Evolutionary conservation across 2,113 vertebrate genomes (phyloP).

Genomic region (Macquaria australasica): DNA sequence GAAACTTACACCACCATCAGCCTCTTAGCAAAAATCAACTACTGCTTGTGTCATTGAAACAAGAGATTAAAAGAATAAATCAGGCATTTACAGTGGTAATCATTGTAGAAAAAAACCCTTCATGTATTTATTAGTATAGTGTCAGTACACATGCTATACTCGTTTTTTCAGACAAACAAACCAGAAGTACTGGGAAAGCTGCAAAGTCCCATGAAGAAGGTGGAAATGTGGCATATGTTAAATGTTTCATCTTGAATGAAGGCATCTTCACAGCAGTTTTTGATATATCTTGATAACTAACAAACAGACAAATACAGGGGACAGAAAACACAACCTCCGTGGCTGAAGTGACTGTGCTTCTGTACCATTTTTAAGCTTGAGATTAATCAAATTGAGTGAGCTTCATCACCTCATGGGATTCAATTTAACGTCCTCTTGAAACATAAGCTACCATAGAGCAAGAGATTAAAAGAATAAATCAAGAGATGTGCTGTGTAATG

Average conservation of each 20-base stretch:
- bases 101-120: neutral
- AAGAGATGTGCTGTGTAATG: neutral
- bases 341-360: neutral
- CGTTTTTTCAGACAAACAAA: neutral
- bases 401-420: slow-evolving; percentile 19
- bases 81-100: neutral
- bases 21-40: neutral
- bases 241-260: neutral
- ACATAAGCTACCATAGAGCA: neutral
- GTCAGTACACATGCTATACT: neutral
- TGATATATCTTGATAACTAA: neutral
- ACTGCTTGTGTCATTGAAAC: neutral
- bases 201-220: neutral
- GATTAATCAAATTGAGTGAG: slow-evolving; percentile 17
- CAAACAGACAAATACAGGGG: neutral
- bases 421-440: slow-evolving; percentile 30
- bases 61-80: slow-evolving; percentile 40
- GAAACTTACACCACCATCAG: slow-evolving; percentile 1
- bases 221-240: neutral
- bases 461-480: slow-evolving; percentile 56
- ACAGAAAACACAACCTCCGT: slow-evolving; percentile 1
- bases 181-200: neutral
- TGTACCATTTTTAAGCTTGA: neutral
- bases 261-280: neutral
- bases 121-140: neutral